Conservation (phyloP, 2,888 invertebrate genomes). For the Nezara viridula region DNA sequence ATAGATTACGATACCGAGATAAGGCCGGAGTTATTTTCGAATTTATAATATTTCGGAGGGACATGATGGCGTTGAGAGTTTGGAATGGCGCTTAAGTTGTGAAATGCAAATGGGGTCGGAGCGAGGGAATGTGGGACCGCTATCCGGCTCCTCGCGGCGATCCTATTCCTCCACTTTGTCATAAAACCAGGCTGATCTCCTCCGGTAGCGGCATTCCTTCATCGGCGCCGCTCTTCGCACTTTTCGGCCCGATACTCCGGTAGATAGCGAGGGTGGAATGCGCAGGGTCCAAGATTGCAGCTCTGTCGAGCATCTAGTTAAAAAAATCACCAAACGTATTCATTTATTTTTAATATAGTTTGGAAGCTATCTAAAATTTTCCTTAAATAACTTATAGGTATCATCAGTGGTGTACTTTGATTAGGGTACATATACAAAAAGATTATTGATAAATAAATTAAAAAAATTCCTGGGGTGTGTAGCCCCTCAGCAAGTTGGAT, state of each 20-base stretch:
- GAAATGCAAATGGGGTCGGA: conserved; percentile 34
- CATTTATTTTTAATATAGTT: too few species aligned
- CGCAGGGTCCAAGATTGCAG: not conserved
- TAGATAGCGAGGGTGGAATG: not conserved
- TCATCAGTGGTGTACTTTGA: too few species aligned
- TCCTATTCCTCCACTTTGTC: not conserved
- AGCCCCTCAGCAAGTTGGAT: too few species aligned
- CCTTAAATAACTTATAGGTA: too few species aligned
- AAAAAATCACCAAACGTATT: too few species aligned
- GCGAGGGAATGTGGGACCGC: conserved; percentile 32
- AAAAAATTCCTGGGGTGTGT: too few species aligned
- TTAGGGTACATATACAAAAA: too few species aligned
- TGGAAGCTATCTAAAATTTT: too few species aligned
- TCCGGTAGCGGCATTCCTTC: conserved; percentile 20
- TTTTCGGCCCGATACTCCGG: not conserved
- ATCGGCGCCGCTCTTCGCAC: not conserved
- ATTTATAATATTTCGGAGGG: not conserved
- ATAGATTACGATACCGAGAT: conserved; percentile 3
- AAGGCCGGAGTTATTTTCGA: not conserved
- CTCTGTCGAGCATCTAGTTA: not conserved
- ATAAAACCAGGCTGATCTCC: conserved; percentile 47
- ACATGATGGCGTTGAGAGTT: too few species aligned
- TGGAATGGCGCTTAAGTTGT: conserved; percentile 19
- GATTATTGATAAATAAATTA: too few species aligned
- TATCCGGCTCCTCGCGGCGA: not conserved